Percentiles rank a stretch among this genome's conserved stretches.
Evolutionary conservation across 2,888 invertebrate genomes (phyloP).

Genomic region (Euclidia mi): DNA sequence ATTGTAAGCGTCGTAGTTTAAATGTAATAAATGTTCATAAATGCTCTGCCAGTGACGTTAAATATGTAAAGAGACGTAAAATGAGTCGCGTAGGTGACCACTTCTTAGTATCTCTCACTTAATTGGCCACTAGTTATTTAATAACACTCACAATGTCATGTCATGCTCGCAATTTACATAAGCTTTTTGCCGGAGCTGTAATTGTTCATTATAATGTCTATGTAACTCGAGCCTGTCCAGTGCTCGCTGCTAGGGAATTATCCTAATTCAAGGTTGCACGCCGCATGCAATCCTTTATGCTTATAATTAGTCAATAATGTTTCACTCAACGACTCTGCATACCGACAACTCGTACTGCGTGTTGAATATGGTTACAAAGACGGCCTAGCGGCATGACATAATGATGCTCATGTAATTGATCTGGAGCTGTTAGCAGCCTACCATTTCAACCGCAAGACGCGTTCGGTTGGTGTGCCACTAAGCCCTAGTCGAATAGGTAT

Average conservation of each 20-base stretch:
- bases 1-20: slow-evolving; percentile 1
- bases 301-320: slow-evolving; percentile 45
- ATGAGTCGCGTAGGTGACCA: slow-evolving; percentile 34
- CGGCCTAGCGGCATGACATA: too few species aligned
- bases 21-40: slow-evolving; percentile 13
- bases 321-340: slow-evolving; percentile 25
- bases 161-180: slow-evolving; percentile 73
- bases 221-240: slow-evolving; percentile 59
- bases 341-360: slow-evolving; percentile 26
- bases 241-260: slow-evolving; percentile 70
- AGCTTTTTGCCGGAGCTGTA: slow-evolving; percentile 73
- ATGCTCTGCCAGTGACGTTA: slow-evolving; percentile 19
- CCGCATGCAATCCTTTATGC: slow-evolving; percentile 60
- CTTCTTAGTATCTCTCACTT: slow-evolving; percentile 55
- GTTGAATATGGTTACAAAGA: background rate
- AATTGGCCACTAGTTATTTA: slow-evolving; percentile 70
- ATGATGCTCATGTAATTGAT: too few species aligned
- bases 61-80: slow-evolving; percentile 26
- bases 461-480: slow-evolving; percentile 19
- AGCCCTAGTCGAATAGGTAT: slow-evolving; percentile 63
- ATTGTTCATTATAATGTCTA: slow-evolving; percentile 74
- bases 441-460: slow-evolving; percentile 21
- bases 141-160: slow-evolving; percentile 69
- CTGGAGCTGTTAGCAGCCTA: slow-evolving; percentile 12
- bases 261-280: slow-evolving; percentile 76